These are phyloP conservation scores for Aleiodes leptofemur DNA, from an alignment of 2,888 invertebrate species.

Conservation along the genomic window DNA sequence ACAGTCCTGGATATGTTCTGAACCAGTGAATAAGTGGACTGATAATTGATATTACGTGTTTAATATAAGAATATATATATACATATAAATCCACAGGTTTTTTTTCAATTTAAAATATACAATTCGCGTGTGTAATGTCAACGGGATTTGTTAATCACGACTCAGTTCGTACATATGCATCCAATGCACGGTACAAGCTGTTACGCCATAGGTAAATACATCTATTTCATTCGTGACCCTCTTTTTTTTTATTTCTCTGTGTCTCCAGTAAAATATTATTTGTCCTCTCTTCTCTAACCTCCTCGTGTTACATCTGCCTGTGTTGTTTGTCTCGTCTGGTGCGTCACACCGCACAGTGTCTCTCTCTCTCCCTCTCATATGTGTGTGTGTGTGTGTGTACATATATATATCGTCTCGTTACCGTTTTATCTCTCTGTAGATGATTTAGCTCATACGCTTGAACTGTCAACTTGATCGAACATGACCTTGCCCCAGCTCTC, in stretches of 20 bases:
- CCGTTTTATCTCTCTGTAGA: conserved; percentile 21
- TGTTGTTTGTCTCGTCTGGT: conserved; percentile 21
- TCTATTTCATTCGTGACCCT: conserved; percentile 52
- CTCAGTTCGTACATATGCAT: conserved; percentile 67
- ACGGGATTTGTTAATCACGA: conserved; percentile 68
- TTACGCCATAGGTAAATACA: conserved; percentile 63
- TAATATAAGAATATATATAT: background rate
- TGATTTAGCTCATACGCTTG: conserved; percentile 31
- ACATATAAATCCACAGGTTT: background rate
- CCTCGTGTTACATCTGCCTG: conserved; percentile 17
- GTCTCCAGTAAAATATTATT: conserved; percentile 39
- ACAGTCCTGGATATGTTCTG: conserved; percentile 24
- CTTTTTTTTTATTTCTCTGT: conserved; percentile 50
- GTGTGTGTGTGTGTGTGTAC: background rate
- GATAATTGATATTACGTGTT: conserved; percentile 20
- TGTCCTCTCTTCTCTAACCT: conserved; percentile 50
- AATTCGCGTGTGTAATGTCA: conserved; percentile 62
- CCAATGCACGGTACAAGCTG: conserved; percentile 66
- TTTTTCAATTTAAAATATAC: conserved; percentile 40
- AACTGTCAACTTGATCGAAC: conserved; percentile 38
- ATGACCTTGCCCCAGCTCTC: conserved; percentile 41
- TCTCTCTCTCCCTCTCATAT: background rate
- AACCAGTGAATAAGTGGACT: background rate
- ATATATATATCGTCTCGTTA: conserved; percentile 19
- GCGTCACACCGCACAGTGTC: background rate